Evolutionary conservation across 2,113 vertebrate genomes (phyloP).

Genomic region (Cheilinus undulatus): DNA sequence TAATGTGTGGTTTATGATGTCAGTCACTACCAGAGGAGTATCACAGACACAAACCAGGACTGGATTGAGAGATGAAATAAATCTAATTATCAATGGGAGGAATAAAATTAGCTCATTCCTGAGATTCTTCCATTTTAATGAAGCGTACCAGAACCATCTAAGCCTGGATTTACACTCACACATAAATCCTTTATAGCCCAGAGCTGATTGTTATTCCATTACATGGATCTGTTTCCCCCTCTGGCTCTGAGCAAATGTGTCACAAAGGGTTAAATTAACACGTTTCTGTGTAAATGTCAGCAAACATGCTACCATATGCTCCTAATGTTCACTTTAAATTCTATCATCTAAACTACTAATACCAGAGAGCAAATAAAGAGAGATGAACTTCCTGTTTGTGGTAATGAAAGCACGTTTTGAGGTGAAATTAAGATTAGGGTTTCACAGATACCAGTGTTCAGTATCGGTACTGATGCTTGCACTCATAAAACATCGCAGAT

Average conservation of each 20-base stretch:
- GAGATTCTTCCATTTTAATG: conserved; percentile 25
- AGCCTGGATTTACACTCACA: conserved; percentile 28
- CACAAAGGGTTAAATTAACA: conserved; percentile 42
- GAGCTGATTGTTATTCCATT: conserved; percentile 41
- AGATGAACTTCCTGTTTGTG: neutral
- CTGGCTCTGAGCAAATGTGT: conserved; percentile 14
- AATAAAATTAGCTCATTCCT: conserved; percentile 22
- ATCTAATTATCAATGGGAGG: conserved; percentile 17
- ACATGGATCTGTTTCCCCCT: conserved; percentile 7
- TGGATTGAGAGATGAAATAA: neutral
- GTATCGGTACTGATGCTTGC: too few relatives aligned
- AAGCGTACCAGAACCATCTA: conserved; percentile 16
- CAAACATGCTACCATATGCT: conserved; percentile 19
- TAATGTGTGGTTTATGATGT: too few relatives aligned
- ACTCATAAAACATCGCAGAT: too few relatives aligned
- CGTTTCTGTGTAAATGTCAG: conserved; percentile 30
- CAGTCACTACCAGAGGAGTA: too few relatives aligned
- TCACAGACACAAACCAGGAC: neutral
- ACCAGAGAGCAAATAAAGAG: neutral
- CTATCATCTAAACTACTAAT: conserved; percentile 1
- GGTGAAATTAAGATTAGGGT: too few relatives aligned
- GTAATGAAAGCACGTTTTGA: too few relatives aligned
- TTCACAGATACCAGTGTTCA: too few relatives aligned
- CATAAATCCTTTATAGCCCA: conserved; percentile 28
- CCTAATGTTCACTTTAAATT: conserved; percentile 17